Evolutionary conservation across 2,888 invertebrate species (phyloP), one percentile per base, ranked within the genome.

Genomic region (Athalia rosae): DNA sequence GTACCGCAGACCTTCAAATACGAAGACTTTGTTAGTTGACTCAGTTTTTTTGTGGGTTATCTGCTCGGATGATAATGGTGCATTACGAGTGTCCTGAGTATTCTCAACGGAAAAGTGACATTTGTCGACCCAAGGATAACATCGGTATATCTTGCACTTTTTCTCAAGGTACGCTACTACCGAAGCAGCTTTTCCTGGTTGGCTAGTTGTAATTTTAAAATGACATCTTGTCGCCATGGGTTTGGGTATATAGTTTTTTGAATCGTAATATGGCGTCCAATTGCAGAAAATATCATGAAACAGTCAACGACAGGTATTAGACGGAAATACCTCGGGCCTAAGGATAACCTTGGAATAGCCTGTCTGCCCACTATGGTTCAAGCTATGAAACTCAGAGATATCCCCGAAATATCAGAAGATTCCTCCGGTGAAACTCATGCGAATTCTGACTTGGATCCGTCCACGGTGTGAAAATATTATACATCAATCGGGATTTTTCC

Each of bases 261-360:
- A 67, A n/a, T 53, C 9, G 9, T 43, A 11, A 0, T 48, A 0
- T 48, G 3, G 53, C 4, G 48, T 6, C 53, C n/a, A 0, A 11
- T 15, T 53, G 48, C 45, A 71, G 71, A 13, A 5, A 71, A 58
- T 8, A n/a, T 4, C 6, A 8, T n/a, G 11, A 45, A 56, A 28
- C 43, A 71, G 15, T 58, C 56, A 13, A 43, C 58, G 1, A 45
- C 71, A 45, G 79, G 81, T 15, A 66, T 79, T 59, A 78, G 81
- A 77, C 76, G 81, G 59, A 50, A 76, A 5, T 79, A 79, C 67
- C 56, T 74, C 15, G 73, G 78, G 13, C 81, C 80, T 4, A 73
- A 77, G 11, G 81, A 81, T 73, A 81, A 81, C 59, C 79, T 81
- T 28, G 81, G 81, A n/a, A 56, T 81, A 28, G 80, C 81, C 77